Evolutionary conservation across 2,797 vertebrate species (phyloP).

Genomic region (Gymnoscopelus braueri): DNA sequence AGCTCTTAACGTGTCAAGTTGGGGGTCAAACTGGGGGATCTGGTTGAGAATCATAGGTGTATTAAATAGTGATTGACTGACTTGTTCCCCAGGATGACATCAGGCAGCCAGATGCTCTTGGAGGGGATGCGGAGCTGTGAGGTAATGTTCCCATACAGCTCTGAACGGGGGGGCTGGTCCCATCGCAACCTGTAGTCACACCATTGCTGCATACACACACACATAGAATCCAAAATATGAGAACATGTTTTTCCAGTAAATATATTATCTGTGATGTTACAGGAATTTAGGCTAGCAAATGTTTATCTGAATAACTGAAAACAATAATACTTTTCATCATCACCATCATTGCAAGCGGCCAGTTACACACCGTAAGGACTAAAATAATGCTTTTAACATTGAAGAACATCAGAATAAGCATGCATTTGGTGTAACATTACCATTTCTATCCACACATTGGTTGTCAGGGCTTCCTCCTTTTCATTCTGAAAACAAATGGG

Average conservation of each 20-base stretch:
- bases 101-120: conserved; percentile 92
- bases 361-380: too few species aligned
- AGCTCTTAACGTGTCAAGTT: too few species aligned
- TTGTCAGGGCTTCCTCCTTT: conserved; percentile 92
- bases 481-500: conserved; percentile 84
- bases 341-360: too few species aligned
- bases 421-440: conserved; percentile 72
- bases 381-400: too few species aligned
- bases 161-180: conserved; percentile 79
- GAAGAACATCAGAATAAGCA: neutral
- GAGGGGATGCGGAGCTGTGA: conserved; percentile 87
- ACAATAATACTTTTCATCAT: too few species aligned
- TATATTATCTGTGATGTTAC: too few species aligned
- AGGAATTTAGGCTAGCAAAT: too few species aligned
- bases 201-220: conserved; percentile 84
- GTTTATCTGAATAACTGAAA: too few species aligned
- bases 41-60: too few species aligned
- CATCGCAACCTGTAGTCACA: conserved; percentile 90
- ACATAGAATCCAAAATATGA: neutral
- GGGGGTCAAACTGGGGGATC: too few species aligned
- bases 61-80: conserved; percentile 60
- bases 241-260: too few species aligned
- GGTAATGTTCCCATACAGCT: conserved; percentile 83
- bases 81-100: conserved; percentile 95
- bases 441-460: conserved; percentile 96